A percentile compares a stretch with the other conserved stretches of the same genome.
Evolutionary conservation across 2,797 vertebrate species (phyloP).

Genomic region (Ctenochaetus hawaiiensis): DNA sequence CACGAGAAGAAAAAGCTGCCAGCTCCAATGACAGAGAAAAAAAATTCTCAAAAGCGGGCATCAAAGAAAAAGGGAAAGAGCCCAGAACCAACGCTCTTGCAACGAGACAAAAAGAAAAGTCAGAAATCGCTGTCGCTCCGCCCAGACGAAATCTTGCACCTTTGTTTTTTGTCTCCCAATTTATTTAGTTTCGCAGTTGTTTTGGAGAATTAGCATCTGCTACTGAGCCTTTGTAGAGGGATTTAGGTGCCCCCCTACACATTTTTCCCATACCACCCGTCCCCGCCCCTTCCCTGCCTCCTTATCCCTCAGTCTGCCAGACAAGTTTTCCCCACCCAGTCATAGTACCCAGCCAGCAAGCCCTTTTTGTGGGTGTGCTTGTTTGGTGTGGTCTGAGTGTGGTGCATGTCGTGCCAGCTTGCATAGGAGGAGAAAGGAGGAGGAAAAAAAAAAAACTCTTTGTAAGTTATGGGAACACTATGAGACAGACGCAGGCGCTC

Average conservation of each 20-base stretch:
- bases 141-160: conserved; percentile 59
- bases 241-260: conserved; percentile 78
- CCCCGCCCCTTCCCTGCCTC: conserved; percentile 71
- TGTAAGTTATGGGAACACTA: conserved; percentile 95
- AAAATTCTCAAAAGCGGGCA: conserved; percentile 67
- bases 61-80: conserved; percentile 60
- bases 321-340: conserved; percentile 82
- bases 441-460: conserved; percentile 79
- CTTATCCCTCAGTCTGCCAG: conserved; percentile 74
- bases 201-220: conserved; percentile 81
- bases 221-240: conserved; percentile 77
- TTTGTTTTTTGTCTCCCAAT: conserved; percentile 71
- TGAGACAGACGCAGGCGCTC: conserved; percentile 92
- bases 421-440: conserved; percentile 76
- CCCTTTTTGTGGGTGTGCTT: conserved; percentile 78
- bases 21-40: conserved; percentile 63
- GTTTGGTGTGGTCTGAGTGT: conserved; percentile 68
- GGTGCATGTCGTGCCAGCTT: conserved; percentile 79
- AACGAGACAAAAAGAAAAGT: conserved; percentile 74
- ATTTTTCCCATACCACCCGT: conserved; percentile 65
- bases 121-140: conserved; percentile 59
- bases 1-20: conserved; percentile 71
- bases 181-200: conserved; percentile 79
- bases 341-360: conserved; percentile 73
- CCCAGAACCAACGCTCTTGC: conserved; percentile 57